Base-by-base conservation (phyloP, 1,140 invertebrate species). In the Lucilia sericata region DNA sequence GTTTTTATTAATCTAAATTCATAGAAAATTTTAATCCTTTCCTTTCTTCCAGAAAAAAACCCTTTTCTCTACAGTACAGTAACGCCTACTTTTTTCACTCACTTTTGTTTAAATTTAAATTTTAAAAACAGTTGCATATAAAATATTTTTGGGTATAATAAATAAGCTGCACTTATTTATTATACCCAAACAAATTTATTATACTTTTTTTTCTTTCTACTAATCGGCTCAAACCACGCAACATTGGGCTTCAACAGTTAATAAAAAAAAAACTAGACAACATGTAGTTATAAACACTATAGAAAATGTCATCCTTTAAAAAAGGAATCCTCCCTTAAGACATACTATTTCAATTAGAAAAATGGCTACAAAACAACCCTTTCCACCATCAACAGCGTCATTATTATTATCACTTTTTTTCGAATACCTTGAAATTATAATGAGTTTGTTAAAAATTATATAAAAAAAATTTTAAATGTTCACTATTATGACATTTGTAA, bases 401-500 rank as follows among this genome's bases (percentile, higher is more conserved):
- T 30, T 30, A 76, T 36, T 42, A 76, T 76, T 76, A 76, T 76
- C 74, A 21, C 17, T 76, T 78, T 70, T 21, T 25, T 13, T 49
- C 42, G 51, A 80, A 80, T 80, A 80, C 76, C 47, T 80, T 80
- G 76, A 80, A 51, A 80, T 80, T 80, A 80, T 80, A 80, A 80
- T 80, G 76, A 80, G 76, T 80, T 80, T 80, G 76, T 78, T 47
- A 42, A 19, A 78, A 60, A 7, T 7, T 42, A 19, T 47, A n/a
- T 25, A 25, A 78, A n/a, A 60, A 60, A n/a, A 60, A 17, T 1
- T 17, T 60, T n/a, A 60, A n/a, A 60, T n/a, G 14, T n/a, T 17
- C 17, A 70, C 76, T 80, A 49, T 80, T 80, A 51, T 80, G 76
- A 80, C 76, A 80, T 80, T 80, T 80, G 12, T 80, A 80, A 30